phyloP scores from a whole-genome alignment of 1,140 invertebrate genomes.

The Portunus trituberculatus region DNA sequence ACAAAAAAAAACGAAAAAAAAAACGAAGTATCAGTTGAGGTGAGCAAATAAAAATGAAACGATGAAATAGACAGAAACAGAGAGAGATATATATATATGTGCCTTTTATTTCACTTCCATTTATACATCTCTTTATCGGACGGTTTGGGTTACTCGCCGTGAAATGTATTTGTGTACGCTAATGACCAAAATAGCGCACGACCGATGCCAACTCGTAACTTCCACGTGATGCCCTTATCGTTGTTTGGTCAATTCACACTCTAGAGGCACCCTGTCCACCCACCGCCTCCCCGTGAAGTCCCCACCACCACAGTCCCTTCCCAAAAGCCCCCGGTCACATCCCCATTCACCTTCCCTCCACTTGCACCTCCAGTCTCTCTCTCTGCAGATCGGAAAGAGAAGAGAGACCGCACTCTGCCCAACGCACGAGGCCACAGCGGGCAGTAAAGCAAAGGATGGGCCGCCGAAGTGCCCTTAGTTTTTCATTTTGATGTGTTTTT shows the following conservation, averaged over 20 bases:
- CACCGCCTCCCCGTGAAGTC: too few species aligned
- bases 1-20: too few species aligned
- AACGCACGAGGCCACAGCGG: neutral
- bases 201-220: neutral
- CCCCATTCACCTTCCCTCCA: neutral
- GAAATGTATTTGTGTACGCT: neutral
- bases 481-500: constrained; percentile 24
- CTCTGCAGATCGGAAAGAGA: neutral
- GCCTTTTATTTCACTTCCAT: neutral
- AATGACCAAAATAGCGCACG: neutral
- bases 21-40: too few species aligned
- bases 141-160: neutral
- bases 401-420: neutral
- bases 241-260: neutral
- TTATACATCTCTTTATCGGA: neutral
- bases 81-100: neutral
- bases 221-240: neutral
- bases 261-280: too few species aligned
- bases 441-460: neutral
- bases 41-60: too few species aligned
- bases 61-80: too few species aligned
- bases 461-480: neutral
- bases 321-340: neutral
- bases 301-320: neutral
- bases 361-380: neutral